These are phyloP conservation scores for Elaphurus davidianus DNA, from an alignment of 2,113 vertebrate genomes.

Conservation along the genomic window DNA sequence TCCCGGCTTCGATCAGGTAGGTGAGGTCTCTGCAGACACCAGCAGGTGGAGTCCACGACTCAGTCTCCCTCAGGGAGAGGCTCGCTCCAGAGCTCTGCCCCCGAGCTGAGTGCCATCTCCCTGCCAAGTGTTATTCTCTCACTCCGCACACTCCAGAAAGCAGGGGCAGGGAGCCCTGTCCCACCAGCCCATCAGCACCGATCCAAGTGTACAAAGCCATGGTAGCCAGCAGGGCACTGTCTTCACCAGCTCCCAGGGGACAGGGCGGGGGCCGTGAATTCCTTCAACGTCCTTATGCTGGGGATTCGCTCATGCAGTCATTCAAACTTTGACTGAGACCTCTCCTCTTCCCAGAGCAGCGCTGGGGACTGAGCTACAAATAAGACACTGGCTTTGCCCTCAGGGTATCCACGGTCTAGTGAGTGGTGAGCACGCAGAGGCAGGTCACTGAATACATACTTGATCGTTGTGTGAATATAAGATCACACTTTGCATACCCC, in stretches of 20 bases:
- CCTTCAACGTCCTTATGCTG: fast-evolving
- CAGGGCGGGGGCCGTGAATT: fast-evolving
- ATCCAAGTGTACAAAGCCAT: fast-evolving
- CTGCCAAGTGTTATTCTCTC: not conserved
- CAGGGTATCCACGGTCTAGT: fast-evolving
- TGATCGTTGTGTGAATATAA: fast-evolving
- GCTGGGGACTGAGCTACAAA: not conserved
- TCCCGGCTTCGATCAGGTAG: not conserved
- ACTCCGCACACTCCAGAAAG: not conserved
- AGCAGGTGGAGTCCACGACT: constrained; percentile 33
- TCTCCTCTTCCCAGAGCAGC: fast-evolving
- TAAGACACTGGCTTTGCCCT: fast-evolving
- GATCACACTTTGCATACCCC: fast-evolving
- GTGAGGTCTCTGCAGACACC: not conserved
- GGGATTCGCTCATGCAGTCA: not conserved
- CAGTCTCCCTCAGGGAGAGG: not conserved
- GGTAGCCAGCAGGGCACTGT: not conserved
- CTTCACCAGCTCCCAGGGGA: not conserved
- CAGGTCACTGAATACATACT: fast-evolving
- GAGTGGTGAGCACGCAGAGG: not conserved
- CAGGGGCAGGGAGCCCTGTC: not conserved
- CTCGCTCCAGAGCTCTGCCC: not conserved
- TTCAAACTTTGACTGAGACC: not conserved
- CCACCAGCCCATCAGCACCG: fast-evolving
- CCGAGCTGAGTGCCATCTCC: not conserved